These are phyloP conservation scores for Netelia inedita DNA, from an alignment of 2,888 invertebrate species.

Conservation along the genomic window DNA sequence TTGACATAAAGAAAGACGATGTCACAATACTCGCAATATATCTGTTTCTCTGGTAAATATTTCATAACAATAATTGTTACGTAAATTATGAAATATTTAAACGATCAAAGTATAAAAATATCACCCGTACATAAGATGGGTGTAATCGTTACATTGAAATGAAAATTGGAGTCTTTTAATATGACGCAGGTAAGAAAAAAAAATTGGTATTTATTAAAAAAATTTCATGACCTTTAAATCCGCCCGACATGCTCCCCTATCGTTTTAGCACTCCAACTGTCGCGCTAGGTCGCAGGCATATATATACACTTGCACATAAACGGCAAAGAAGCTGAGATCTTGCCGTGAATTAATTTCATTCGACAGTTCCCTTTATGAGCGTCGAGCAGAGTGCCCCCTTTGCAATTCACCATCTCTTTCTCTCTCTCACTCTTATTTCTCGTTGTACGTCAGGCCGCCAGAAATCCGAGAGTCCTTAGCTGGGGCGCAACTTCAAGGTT, in stretches of 20 bases:
- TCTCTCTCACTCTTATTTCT: conserved; percentile 13
- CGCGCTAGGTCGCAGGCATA: conserved; percentile 6
- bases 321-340: conserved; percentile 72
- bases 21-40: no score
- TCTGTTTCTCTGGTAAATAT: no score
- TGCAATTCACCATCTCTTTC: conserved; percentile 15
- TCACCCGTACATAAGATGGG: no score
- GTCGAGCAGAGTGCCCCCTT: conserved; percentile 37
- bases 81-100: no score
- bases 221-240: conserved; percentile 1
- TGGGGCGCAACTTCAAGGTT: conserved; percentile 77
- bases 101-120: no score
- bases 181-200: neutral
- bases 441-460: conserved; percentile 17
- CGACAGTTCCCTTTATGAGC: conserved; percentile 80
- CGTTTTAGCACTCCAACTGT: conserved; percentile 27
- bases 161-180: neutral
- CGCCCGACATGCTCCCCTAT: neutral
- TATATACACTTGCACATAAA: conserved; percentile 20
- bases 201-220: neutral
- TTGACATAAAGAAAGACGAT: no score
- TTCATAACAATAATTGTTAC: no score
- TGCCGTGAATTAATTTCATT: conserved; percentile 82
- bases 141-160: neutral
- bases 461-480: conserved; percentile 64